Percentiles rank a stretch among this genome's conserved stretches.
phyloP scores from a whole-genome alignment of 1,140 invertebrate species.

The Grapholita molesta region DNA sequence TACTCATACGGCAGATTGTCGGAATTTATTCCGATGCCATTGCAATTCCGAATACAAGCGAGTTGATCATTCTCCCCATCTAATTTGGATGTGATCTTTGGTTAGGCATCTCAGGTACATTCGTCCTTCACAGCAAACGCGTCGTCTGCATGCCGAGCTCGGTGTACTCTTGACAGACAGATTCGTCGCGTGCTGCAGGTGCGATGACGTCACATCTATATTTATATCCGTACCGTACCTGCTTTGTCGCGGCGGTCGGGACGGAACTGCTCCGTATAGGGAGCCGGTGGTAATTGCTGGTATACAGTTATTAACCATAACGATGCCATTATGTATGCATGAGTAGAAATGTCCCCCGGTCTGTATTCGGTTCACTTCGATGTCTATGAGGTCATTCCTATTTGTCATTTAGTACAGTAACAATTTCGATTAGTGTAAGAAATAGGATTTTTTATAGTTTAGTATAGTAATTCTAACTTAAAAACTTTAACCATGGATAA shows the following conservation, averaged over 20 bases:
- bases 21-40: too few relatives aligned
- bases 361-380: background rate
- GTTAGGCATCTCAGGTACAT: background rate
- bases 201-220: conserved; percentile 5
- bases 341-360: background rate
- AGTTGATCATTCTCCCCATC: background rate
- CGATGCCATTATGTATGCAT: background rate
- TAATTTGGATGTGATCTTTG: background rate
- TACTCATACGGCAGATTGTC: background rate
- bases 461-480: too few relatives aligned
- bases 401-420: background rate
- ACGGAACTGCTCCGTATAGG: background rate
- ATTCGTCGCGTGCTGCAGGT: background rate
- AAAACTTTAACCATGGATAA: too few relatives aligned
- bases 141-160: too few relatives aligned
- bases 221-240: background rate
- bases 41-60: too few relatives aligned
- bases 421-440: too few relatives aligned
- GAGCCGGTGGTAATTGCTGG: background rate
- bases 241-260: background rate
- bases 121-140: background rate
- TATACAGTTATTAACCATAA: background rate
- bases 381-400: background rate
- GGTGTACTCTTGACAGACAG: background rate
- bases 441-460: too few relatives aligned